These are phyloP conservation scores for Cavia porcellus DNA, from an alignment of 2,113 vertebrate genomes.

Conservation along the genomic window DNA sequence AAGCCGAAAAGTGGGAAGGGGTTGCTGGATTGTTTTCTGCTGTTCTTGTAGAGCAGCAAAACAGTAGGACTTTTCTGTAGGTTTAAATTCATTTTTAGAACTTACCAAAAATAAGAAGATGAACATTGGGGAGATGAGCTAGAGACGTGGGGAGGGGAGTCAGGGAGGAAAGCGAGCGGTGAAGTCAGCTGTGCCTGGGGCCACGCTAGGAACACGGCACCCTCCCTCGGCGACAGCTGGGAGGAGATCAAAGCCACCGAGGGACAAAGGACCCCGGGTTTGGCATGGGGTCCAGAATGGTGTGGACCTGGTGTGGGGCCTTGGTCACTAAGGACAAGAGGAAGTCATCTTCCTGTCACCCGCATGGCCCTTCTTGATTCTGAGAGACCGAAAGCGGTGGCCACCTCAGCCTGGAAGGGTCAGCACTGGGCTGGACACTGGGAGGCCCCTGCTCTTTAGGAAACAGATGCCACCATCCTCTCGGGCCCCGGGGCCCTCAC, in stretches of 20 bases:
- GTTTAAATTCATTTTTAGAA: neutral
- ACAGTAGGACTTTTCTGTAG: neutral
- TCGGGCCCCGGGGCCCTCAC: neutral
- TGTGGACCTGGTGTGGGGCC: neutral
- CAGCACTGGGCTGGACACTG: neutral
- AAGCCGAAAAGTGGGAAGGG: no score
- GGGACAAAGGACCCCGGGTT: neutral
- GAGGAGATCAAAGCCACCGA: neutral
- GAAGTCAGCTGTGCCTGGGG: neutral
- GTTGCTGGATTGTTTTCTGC: neutral
- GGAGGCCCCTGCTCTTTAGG: neutral
- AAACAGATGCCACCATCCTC: no score
- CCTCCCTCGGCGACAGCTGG: no score
- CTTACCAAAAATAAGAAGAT: no score
- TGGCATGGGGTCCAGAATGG: neutral
- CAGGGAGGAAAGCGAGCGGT: neutral
- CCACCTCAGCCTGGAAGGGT: neutral
- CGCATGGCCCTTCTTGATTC: neutral
- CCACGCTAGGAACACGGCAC: neutral
- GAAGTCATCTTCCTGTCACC: neutral
- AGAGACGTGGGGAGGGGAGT: neutral
- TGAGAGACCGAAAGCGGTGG: neutral
- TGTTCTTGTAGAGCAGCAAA: neutral
- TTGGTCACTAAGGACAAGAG: neutral
- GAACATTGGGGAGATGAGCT: neutral